Percentiles rank a stretch among this genome's conserved stretches.
Conservation (phyloP, 2,797 vertebrate genomes). For the Mus minutoides region DNA sequence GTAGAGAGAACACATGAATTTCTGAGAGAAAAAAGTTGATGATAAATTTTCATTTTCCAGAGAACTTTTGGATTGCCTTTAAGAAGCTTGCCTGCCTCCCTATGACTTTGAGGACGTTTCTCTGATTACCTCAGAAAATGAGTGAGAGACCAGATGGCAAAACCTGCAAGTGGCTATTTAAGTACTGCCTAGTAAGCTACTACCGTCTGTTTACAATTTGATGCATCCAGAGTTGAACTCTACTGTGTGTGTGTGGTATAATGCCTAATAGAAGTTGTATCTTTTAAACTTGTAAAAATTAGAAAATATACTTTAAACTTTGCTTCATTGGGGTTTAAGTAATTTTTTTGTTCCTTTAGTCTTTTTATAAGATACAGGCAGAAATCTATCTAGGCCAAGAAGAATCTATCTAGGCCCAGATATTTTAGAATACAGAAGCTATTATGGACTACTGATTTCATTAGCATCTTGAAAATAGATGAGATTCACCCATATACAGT, state of each 20-base stretch:
- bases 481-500: neutral
- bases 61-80: neutral
- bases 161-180: neutral
- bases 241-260: neutral
- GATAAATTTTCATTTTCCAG: slow-evolving; percentile 13
- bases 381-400: slow-evolving; percentile 33
- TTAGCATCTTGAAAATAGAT: neutral
- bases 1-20: neutral
- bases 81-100: neutral
- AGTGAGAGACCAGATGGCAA: neutral
- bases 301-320: slow-evolving; percentile 43
- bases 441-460: neutral
- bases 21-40: neutral
- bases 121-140: neutral
- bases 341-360: neutral
- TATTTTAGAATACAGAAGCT: slow-evolving; percentile 13
- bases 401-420: neutral
- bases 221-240: neutral
- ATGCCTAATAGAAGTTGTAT: neutral
- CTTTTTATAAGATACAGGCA: neutral
- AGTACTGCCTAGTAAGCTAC: neutral
- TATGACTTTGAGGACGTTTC: slow-evolving; percentile 21
- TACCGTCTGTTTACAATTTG: neutral
- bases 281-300: slow-evolving; percentile 26
- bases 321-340: slow-evolving; percentile 19